Evolutionary conservation across 2,888 invertebrate species (phyloP).

Genomic region (Auanema sp.): DNA sequence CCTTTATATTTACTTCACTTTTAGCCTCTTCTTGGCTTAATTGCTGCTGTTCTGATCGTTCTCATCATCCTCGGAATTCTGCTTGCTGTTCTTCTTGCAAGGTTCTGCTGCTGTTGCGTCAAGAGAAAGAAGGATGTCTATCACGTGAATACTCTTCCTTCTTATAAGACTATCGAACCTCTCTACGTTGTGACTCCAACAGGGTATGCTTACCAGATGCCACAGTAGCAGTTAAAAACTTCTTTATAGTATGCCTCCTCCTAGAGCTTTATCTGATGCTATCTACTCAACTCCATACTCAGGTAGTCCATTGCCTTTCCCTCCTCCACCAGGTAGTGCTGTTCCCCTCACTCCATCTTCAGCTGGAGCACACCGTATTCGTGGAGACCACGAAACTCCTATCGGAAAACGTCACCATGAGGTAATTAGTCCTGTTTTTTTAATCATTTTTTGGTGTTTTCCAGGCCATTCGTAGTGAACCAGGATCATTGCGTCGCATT

Average conservation of each 20-base stretch:
- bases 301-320: slow-evolving; percentile 49
- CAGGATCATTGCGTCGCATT: slow-evolving; percentile 16
- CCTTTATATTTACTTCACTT: slow-evolving; percentile 13
- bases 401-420: background rate
- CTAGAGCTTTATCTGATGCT: slow-evolving; percentile 28
- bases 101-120: slow-evolving; percentile 43
- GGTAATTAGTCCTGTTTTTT: background rate
- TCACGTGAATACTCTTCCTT: slow-evolving; percentile 55
- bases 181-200: slow-evolving; percentile 61
- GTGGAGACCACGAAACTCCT: background rate
- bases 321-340: slow-evolving; percentile 43
- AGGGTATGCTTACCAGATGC: slow-evolving; percentile 19
- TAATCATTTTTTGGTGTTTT: slow-evolving; percentile 5
- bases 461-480: slow-evolving; percentile 15
- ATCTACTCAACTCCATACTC: slow-evolving; percentile 58
- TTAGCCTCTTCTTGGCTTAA: slow-evolving; percentile 58
- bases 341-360: slow-evolving; percentile 39
- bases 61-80: slow-evolving; percentile 53
- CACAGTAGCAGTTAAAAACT: background rate
- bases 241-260: slow-evolving; percentile 20
- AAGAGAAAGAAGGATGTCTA: slow-evolving; percentile 54
- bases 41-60: slow-evolving; percentile 54
- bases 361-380: slow-evolving; percentile 23
- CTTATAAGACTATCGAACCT: slow-evolving; percentile 61
- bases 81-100: slow-evolving; percentile 48